A percentile compares a stretch with the other conserved stretches of the same genome.
Conservation (phyloP, 2,797 vertebrate species). For the Cuniculus paca region DNA sequence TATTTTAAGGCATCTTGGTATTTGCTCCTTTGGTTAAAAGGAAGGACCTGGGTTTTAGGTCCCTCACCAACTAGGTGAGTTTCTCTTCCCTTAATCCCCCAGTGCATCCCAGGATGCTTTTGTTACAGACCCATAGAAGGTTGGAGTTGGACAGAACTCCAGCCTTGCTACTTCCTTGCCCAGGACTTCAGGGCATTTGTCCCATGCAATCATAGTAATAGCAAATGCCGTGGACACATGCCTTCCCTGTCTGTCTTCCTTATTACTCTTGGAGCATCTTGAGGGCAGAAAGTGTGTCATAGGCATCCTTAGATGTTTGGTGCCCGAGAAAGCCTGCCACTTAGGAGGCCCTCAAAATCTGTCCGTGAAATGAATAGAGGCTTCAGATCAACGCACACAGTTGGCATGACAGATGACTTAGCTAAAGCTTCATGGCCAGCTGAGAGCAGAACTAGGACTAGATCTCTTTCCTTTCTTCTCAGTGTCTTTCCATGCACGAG, state of each 20-base stretch:
- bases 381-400: neutral
- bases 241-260: neutral
- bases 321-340: neutral
- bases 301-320: neutral
- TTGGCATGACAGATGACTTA: neutral
- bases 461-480: neutral
- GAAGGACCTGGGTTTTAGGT: neutral
- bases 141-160: neutral
- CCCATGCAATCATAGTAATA: neutral
- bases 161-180: neutral
- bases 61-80: neutral
- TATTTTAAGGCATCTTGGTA: neutral
- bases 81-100: neutral
- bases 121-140: neutral
- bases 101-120: neutral
- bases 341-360: neutral
- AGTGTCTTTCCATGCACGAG: neutral
- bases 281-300: neutral
- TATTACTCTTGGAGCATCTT: neutral
- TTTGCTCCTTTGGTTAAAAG: neutral
- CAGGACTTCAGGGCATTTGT: neutral
- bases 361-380: neutral
- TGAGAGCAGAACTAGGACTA: conserved; percentile 25
- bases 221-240: neutral
- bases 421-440: neutral